Base-by-base conservation (phyloP, 2,888 invertebrate genomes). In the Melinaea menophilus region DNA sequence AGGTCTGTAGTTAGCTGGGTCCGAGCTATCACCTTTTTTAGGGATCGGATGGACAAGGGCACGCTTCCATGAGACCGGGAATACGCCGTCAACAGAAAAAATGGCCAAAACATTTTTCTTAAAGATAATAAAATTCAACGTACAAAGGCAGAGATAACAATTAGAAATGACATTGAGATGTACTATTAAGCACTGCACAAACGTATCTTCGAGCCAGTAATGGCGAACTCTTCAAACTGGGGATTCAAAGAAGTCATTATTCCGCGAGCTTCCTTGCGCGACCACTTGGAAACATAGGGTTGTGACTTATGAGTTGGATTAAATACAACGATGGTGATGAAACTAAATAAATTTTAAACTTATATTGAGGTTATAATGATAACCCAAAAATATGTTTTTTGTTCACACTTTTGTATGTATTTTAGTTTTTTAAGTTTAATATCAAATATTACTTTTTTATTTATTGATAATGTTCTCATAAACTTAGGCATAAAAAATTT, bases 231-330 rank as follows among this genome's bases (percentile, higher is more conserved):
- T 86, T 86, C 88, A 88, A 88, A 89, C 88, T 85, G 79, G 77
- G 79, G 81, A 80, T 84, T 89, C 89, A 88, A 90, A 90, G 89
- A 89, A 90, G 89, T 89, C 89, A 89, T 90, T 90, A 90, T 90
- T 90, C 88, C 85, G 82, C 84, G 84, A 85, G 86, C 81, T 88
- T 85, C 86, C 83, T 84, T 80, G 82, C 82, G 86, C 88, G 88
- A 88, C 88, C 90, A 88, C 89, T 89, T 84, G 87, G 85, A 85
- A 87, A 84, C 64, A 22, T 78, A 82, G 80, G 61, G 81, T 67
- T 70, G 85, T 46, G 22, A 33, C n/a, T 7, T 56, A 41, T 9
- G 11, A 13, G n/a, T 51, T n/a, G 13, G 22, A 31, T 31, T 54
- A 47, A 34, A 37, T 12, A 41, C 41, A 41, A 9, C 41, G 9